Conservation (phyloP, 2,888 invertebrate species). For the Agrilus biguttatus region DNA sequence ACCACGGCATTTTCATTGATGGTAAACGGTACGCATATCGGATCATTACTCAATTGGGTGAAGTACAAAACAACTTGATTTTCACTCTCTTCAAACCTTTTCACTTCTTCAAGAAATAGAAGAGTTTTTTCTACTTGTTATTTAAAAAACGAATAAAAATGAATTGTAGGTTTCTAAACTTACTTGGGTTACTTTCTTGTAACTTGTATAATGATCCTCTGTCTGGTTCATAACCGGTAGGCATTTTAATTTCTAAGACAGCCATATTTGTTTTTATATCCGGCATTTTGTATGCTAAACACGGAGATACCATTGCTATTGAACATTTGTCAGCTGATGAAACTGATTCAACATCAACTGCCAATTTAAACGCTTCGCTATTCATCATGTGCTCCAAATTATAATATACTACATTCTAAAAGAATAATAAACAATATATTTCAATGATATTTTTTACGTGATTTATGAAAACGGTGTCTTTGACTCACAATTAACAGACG, state of each 20-base stretch:
- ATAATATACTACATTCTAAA: conserved; percentile 35
- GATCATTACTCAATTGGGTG: conserved; percentile 32
- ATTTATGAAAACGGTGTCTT: too few relatives aligned
- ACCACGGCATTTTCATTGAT: conserved; percentile 33
- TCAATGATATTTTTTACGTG: too few relatives aligned
- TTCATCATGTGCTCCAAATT: conserved; percentile 33
- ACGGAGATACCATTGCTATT: conserved; percentile 28
- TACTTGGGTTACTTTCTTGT: conserved; percentile 6
- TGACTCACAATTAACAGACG: too few relatives aligned
- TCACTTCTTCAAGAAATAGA: conserved; percentile 28
- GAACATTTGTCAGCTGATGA: conserved; percentile 33
- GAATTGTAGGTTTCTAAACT: not conserved
- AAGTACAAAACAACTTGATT: conserved; percentile 38
- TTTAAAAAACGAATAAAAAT: not conserved
- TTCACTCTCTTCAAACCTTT: conserved; percentile 36
- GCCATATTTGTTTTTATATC: conserved; percentile 45
- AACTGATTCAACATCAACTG: conserved; percentile 30
- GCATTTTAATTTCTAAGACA: conserved; percentile 44
- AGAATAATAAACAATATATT: conserved; percentile 1
- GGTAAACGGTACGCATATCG: conserved; percentile 34
- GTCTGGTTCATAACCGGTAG: conserved; percentile 49
- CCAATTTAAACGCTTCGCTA: conserved; percentile 37
- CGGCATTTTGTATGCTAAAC: conserved; percentile 24
- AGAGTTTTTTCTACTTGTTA: not conserved
- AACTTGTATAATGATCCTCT: conserved; percentile 40